These are phyloP conservation scores for Scopus umbretta DNA, from an alignment of 2,113 vertebrate species.

Conservation along the genomic window DNA sequence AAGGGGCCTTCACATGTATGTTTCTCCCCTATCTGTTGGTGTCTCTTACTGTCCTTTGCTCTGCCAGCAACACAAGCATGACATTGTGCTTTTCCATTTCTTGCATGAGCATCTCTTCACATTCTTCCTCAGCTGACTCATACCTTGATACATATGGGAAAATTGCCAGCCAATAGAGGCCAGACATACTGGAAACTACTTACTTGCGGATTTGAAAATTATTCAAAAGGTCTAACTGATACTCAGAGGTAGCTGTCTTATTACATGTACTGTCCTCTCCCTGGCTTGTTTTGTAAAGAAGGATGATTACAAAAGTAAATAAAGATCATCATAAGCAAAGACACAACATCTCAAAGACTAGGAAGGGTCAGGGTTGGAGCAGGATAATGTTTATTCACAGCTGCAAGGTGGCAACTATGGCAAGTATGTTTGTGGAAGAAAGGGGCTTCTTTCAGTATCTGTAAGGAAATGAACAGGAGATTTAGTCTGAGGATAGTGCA, in stretches of 20 bases:
- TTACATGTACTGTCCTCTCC: background rate
- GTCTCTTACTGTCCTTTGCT: background rate
- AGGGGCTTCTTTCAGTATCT: too few species aligned
- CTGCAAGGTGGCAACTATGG: background rate
- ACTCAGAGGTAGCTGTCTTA: background rate
- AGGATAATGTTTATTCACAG: background rate
- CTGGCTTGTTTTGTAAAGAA: background rate
- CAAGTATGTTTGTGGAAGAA: background rate
- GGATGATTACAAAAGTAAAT: background rate
- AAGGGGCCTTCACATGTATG: background rate
- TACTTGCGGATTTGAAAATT: background rate
- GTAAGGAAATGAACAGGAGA: too few species aligned
- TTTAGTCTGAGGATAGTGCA: too few species aligned
- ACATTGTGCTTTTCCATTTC: background rate
- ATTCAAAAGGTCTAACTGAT: background rate
- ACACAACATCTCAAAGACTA: background rate
- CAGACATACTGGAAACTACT: background rate
- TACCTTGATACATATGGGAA: background rate
- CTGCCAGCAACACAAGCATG: background rate
- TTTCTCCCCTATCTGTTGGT: background rate
- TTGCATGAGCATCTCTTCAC: background rate
- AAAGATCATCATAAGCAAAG: background rate
- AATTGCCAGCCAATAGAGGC: background rate
- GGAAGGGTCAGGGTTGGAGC: background rate
- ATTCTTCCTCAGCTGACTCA: constrained; percentile 31